Percentiles rank a stretch among this genome's conserved stretches.
Evolutionary conservation across 2,797 vertebrate genomes (phyloP).

Genomic region (Myotis myotis): DNA sequence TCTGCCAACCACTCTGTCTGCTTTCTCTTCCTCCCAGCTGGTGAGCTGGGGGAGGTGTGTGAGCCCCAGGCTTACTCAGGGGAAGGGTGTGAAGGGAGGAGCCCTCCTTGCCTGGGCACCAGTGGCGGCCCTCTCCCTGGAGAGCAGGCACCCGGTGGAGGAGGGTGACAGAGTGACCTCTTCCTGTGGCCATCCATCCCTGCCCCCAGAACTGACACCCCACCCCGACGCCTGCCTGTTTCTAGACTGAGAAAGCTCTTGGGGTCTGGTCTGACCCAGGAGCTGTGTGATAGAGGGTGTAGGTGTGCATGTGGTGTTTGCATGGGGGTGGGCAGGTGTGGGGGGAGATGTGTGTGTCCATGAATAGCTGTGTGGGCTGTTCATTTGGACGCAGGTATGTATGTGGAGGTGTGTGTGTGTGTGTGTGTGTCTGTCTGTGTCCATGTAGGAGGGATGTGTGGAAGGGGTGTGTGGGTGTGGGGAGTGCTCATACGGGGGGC

Average conservation of each 20-base stretch:
- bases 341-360: neutral
- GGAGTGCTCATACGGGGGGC: neutral
- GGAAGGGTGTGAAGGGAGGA: too few species aligned
- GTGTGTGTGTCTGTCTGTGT: neutral
- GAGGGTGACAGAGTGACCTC: neutral
- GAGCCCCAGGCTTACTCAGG: too few species aligned
- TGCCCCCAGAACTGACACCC: neutral
- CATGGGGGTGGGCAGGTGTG: neutral
- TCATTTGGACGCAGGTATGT: neutral
- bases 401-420: neutral
- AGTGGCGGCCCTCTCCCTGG: too few species aligned
- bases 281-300: neutral
- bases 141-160: too few species aligned
- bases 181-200: neutral
- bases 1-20: neutral
- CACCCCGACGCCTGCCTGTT: neutral
- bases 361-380: neutral
- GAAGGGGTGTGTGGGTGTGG: neutral
- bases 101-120: too few species aligned
- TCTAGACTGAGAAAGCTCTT: neutral
- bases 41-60: too few species aligned
- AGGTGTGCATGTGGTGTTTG: neutral
- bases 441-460: too few species aligned
- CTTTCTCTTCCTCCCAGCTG: neutral
- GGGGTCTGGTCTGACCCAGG: neutral